Conservation (phyloP, 2,888 invertebrate genomes). For the Chironomus tentans region DNA sequence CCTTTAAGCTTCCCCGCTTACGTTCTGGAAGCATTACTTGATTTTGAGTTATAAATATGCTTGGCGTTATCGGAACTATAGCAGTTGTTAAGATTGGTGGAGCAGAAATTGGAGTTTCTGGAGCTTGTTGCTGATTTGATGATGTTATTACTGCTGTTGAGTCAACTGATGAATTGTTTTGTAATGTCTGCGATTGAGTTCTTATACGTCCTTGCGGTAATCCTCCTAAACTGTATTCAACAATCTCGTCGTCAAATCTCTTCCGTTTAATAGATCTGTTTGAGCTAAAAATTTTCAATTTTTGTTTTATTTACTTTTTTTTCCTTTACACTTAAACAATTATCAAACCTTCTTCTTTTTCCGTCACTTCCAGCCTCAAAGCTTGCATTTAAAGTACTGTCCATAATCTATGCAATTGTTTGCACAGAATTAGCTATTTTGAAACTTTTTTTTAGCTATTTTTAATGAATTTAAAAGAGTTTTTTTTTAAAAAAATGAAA, state of each 20-base stretch:
- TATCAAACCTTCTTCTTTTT: slow-evolving; percentile 20
- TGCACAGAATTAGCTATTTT: too few species aligned
- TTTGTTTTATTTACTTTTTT: neutral
- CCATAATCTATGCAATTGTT: neutral
- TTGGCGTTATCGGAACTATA: neutral
- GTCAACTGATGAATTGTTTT: slow-evolving; percentile 2
- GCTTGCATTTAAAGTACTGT: slow-evolving; percentile 13
- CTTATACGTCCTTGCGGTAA: slow-evolving; percentile 42
- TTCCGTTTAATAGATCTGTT: slow-evolving; percentile 90
- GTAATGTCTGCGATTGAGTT: slow-evolving; percentile 35
- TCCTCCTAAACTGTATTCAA: slow-evolving; percentile 77
- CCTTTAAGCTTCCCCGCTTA: slow-evolving; percentile 17
- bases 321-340: neutral
- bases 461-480: too few species aligned
- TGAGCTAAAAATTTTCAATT: slow-evolving; percentile 53
- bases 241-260: slow-evolving; percentile 94
- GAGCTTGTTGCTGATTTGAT: neutral
- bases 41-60: neutral
- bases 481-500: too few species aligned
- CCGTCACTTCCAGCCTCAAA: slow-evolving; percentile 23
- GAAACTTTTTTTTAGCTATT: too few species aligned
- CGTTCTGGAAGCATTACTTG: neutral
- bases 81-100: neutral
- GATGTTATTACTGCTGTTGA: slow-evolving; percentile 27
- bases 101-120: slow-evolving; percentile 3